Base-by-base conservation (phyloP, 2,888 invertebrate genomes). In the Laspeyria flexula region DNA sequence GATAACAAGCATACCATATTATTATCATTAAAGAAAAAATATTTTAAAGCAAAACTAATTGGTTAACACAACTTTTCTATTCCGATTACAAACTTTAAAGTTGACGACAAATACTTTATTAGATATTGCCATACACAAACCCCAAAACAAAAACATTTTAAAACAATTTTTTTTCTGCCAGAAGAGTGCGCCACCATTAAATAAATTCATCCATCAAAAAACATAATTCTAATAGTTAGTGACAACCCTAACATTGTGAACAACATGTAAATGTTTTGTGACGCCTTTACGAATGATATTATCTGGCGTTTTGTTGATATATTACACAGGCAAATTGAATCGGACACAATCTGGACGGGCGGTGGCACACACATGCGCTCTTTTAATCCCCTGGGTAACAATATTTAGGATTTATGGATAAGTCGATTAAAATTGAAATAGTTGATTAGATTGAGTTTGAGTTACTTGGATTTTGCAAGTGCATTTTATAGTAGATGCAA, bases 261-360 rank as follows among this genome's bases (percentile, higher is more conserved):
- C 75, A 68, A 79, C 73, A 78, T 84, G 79, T 81, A 83, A 85
- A 86, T 83, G 77, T 77, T 79, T 80, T 78, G 83, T 84, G 86
- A 88, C 88, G 86, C 86, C 81, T 86, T 85, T 86, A 87, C 84
- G 89, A 91, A 90, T 87, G 88, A 89, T 90, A 85, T 85, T 86
- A 86, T 88, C 84, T 82, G 75, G 72, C 71, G 68, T 86, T 85
- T 86, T 86, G 87, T 88, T 90, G 87, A 90, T 88, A 87, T 88
- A 91, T 89, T 86, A 85, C 83, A 71, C 77, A 78, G 80, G 74
- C 75, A 87, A 90, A 90, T 91, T 90, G 86, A 92, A 92, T 90
- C 77, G 83, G 81, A 83, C 83, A 79, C 87, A 88, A 90, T 91
- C 86, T 88, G 83, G 71, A 60, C 73, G 63, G 71, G 72, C 74